Evolutionary conservation across 2,113 vertebrate genomes (phyloP).

Genomic region (Rhagologus leucostigma): DNA sequence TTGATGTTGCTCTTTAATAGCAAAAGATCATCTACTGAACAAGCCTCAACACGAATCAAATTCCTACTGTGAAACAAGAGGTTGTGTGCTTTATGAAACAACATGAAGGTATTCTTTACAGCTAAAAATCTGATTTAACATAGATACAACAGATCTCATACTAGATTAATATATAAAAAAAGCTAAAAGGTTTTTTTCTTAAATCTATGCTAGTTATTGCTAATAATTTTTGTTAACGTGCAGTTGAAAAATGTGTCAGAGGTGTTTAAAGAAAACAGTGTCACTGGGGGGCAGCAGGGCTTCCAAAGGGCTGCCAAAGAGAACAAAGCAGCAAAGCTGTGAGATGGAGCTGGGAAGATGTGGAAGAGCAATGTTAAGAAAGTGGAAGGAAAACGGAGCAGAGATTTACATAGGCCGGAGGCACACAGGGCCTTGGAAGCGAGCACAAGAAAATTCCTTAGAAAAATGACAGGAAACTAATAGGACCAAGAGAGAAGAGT

Average conservation of each 20-base stretch:
- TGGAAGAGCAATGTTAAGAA: not conserved
- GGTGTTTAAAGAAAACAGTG: not conserved
- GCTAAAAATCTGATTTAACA: not conserved
- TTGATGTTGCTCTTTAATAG: not conserved
- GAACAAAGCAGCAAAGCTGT: not conserved
- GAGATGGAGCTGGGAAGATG: not conserved
- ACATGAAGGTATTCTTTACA: not conserved
- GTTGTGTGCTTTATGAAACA: not conserved
- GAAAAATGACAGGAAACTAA: not conserved
- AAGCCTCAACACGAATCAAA: not conserved
- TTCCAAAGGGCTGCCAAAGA: not conserved
- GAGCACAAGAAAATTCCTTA: not conserved
- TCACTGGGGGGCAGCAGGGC: not conserved
- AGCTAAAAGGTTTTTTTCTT: not conserved
- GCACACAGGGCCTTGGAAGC: not conserved
- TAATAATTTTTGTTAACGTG: not conserved
- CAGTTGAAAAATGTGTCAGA: not conserved
- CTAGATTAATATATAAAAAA: not conserved
- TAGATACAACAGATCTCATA: not conserved
- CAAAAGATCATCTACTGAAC: not conserved
- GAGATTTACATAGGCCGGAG: not conserved
- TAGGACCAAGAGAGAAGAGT: not conserved
- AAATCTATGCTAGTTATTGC: not conserved
- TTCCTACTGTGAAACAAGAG: not conserved
- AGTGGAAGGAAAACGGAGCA: not conserved